These are phyloP conservation scores for Venustaconcha ellipsiformis DNA, from an alignment of 1,140 invertebrate genomes.

Conservation along the genomic window DNA sequence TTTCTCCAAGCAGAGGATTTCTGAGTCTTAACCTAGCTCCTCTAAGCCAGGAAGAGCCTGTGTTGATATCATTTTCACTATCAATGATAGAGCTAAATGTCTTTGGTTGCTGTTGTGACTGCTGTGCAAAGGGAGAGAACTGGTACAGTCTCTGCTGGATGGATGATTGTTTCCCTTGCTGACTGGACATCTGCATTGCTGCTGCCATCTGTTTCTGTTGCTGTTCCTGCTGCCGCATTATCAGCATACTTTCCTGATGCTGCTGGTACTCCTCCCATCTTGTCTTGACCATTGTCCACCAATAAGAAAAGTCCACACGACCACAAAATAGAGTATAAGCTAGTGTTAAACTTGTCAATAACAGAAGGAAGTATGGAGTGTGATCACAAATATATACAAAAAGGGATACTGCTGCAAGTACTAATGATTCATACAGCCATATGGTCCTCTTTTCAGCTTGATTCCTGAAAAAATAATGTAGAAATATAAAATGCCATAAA, in stretches of 20 bases:
- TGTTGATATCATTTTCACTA: too few species aligned
- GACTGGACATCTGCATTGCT: slow-evolving; percentile 9
- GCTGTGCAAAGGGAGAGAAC: too few species aligned
- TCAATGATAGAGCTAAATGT: too few species aligned
- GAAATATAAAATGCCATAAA: not conserved
- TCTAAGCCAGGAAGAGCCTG: too few species aligned
- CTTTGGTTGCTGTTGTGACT: too few species aligned
- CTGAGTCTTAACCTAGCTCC: too few species aligned
- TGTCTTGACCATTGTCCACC: slow-evolving; percentile 32
- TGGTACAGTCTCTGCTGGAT: not conserved
- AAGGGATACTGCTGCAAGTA: slow-evolving; percentile 42
- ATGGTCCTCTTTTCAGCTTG: slow-evolving; percentile 58
- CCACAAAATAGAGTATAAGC: slow-evolving; percentile 57
- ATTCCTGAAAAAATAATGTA: slow-evolving; percentile 50
- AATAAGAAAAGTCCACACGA: slow-evolving; percentile 43
- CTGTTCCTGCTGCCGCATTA: slow-evolving; percentile 35
- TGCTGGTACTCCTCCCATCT: slow-evolving; percentile 66
- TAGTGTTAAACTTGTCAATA: slow-evolving; percentile 53
- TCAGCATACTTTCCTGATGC: slow-evolving; percentile 62
- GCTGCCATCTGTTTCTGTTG: slow-evolving; percentile 13
- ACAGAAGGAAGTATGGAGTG: slow-evolving; percentile 53
- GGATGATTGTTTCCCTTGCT: not conserved
- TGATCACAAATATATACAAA: slow-evolving; percentile 58
- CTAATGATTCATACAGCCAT: slow-evolving; percentile 63
- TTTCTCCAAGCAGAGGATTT: too few species aligned